These are phyloP conservation scores for Paragorgia papillata DNA, from an alignment of 92 coral and sea anemone genomes.

Conservation along the genomic window DNA sequence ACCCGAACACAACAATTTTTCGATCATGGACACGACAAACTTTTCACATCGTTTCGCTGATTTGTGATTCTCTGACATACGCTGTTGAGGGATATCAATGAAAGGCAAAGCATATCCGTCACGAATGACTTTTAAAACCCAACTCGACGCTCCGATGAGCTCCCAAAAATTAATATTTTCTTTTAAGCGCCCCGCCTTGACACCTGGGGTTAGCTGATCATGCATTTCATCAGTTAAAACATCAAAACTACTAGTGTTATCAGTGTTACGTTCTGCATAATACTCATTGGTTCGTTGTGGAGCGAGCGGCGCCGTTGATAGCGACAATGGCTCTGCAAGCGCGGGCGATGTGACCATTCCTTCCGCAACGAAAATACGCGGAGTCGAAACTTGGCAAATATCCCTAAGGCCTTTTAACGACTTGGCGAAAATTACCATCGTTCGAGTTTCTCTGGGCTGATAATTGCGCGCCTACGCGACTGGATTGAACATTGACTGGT, in stretches of 20 bases:
- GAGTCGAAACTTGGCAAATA: not conserved
- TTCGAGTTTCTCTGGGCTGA: too few relatives aligned
- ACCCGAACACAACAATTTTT: not conserved
- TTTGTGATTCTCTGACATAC: not conserved
- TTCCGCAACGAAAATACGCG: slow-evolving; percentile 43
- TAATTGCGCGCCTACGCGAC: too few relatives aligned
- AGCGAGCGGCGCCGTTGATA: not conserved
- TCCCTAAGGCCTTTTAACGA: not conserved
- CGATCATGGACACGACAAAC: slow-evolving; percentile 1
- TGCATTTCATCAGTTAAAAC: too few relatives aligned
- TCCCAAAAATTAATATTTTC: slow-evolving; percentile 22
- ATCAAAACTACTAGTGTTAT: too few relatives aligned
- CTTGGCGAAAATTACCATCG: too few relatives aligned
- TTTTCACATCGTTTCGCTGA: not conserved
- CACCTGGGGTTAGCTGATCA: too few relatives aligned
- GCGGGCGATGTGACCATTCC: slow-evolving; percentile 45
- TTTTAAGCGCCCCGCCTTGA: slow-evolving; percentile 12
- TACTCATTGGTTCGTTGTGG: too few relatives aligned
- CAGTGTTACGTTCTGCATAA: too few relatives aligned
- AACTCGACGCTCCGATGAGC: slow-evolving; percentile 12
- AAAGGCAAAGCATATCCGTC: too few relatives aligned
- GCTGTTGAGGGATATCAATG: too few relatives aligned
- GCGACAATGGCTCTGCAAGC: slow-evolving; percentile 11
- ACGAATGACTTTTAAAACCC: slow-evolving; percentile 24
- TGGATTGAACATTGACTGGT: too few relatives aligned